Conservation (phyloP, 2,797 vertebrate species). For the Capromys pilorides region DNA sequence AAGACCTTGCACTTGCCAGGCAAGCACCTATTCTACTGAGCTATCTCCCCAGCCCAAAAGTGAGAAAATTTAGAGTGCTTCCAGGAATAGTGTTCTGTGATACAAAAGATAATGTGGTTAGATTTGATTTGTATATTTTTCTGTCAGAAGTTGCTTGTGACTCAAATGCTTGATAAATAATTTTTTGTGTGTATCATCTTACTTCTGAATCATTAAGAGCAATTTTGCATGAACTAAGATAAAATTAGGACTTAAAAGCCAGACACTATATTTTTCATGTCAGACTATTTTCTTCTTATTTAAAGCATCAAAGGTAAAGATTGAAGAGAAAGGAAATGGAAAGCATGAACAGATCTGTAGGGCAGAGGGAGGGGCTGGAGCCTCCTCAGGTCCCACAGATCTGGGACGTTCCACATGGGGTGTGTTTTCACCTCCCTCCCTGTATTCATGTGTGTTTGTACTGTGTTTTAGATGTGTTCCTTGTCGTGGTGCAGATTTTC, state of each 20-base stretch:
- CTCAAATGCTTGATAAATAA: background rate
- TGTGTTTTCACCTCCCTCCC: background rate
- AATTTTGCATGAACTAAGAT: background rate
- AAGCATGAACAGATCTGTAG: background rate
- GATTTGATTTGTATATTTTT: conserved; percentile 64
- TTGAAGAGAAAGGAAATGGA: background rate
- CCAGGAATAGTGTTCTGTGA: conserved; percentile 49
- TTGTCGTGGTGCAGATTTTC: conserved; percentile 11
- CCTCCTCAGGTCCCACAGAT: background rate
- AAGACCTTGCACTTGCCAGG: no score
- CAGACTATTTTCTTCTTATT: conserved; percentile 14
- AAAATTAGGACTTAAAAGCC: background rate
- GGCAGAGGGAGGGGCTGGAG: background rate
- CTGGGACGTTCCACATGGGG: background rate
- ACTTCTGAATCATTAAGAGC: conserved; percentile 3
- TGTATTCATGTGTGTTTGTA: conserved; percentile 48
- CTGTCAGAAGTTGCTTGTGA: background rate
- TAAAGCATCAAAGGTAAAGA: background rate
- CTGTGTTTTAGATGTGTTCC: conserved; percentile 39
- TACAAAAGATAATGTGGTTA: conserved; percentile 39
- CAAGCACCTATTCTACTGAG: no score
- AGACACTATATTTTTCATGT: background rate
- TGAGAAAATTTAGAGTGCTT: conserved; percentile 48
- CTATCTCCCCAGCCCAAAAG: background rate
- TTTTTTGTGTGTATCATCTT: background rate